A percentile compares a stretch with the other conserved stretches of the same genome.
These are phyloP conservation scores for Pygoscelis adeliae DNA, from an alignment of 2,113 vertebrate genomes.

Conservation along the genomic window DNA sequence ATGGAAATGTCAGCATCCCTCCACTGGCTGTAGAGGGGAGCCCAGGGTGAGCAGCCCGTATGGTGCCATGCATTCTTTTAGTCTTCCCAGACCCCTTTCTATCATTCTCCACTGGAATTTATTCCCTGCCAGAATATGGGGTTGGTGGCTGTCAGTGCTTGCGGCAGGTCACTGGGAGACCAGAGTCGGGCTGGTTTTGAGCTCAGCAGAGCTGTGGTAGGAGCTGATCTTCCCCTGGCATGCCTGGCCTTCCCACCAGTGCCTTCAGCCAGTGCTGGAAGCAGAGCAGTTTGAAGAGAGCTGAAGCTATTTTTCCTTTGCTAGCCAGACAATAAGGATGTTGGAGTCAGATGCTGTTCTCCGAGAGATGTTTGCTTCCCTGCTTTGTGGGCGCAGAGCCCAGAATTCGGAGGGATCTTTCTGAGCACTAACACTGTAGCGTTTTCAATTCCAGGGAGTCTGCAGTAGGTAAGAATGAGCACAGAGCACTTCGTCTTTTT, in stretches of 20 bases:
- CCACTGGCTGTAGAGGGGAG: neutral
- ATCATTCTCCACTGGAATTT: neutral
- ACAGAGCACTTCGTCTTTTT: constrained; percentile 40
- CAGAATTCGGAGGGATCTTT: neutral
- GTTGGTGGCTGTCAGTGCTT: neutral
- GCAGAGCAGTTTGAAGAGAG: neutral
- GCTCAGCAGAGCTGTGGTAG: neutral
- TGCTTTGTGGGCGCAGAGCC: neutral
- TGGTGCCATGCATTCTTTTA: neutral
- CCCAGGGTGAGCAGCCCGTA: neutral
- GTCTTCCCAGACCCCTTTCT: neutral
- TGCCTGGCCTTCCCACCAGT: neutral
- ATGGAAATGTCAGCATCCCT: neutral
- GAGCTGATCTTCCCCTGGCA: neutral
- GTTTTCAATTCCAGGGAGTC: constrained; percentile 17
- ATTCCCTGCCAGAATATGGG: neutral
- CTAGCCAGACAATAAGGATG: neutral
- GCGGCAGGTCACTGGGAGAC: neutral
- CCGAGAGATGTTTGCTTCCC: neutral
- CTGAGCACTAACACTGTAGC: neutral
- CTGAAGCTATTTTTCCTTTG: neutral
- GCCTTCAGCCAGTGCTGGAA: rapidly evolving
- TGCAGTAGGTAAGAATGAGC: constrained; percentile 41
- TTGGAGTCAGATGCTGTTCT: neutral
- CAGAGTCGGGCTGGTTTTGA: neutral